phyloP scores from a whole-genome alignment of 2,113 vertebrate genomes.

The Amia ocellicauda region DNA sequence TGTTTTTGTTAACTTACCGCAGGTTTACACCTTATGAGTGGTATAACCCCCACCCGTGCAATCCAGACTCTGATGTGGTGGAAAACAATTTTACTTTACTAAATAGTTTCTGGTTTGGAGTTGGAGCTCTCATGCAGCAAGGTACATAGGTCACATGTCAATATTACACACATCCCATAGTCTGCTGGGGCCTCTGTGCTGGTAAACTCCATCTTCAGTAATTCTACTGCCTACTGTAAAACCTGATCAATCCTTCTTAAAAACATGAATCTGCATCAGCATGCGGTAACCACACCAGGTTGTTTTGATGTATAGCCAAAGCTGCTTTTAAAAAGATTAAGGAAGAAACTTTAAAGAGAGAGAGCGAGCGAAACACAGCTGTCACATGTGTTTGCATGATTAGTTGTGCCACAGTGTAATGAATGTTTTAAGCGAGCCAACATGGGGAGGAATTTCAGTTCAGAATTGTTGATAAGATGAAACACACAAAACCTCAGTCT shows the following conservation, averaged over 20 bases:
- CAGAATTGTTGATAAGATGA: slow-evolving; percentile 15
- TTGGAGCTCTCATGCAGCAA: slow-evolving; percentile 99
- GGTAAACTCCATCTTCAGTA: slow-evolving; percentile 69
- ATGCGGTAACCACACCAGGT: background rate
- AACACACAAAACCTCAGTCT: background rate
- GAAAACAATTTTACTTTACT: slow-evolving; percentile 99
- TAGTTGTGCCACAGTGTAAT: background rate
- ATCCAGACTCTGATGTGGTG: slow-evolving; percentile 95
- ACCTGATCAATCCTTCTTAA: slow-evolving; percentile 29
- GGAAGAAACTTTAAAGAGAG: background rate
- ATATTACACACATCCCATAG: slow-evolving; percentile 65
- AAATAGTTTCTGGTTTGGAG: slow-evolving; percentile 99
- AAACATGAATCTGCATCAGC: background rate
- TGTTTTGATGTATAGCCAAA: background rate
- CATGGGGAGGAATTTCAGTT: background rate
- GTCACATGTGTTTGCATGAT: background rate
- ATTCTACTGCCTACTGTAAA: slow-evolving; percentile 49
- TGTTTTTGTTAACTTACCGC: slow-evolving; percentile 66
- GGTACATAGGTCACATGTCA: slow-evolving; percentile 72
- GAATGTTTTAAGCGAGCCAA: background rate
- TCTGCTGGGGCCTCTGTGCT: slow-evolving; percentile 66
- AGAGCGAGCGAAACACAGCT: background rate
- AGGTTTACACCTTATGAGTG: slow-evolving; percentile 99
- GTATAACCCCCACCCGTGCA: slow-evolving; percentile 98
- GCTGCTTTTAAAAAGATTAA: background rate